Conservation (phyloP, 2,888 invertebrate genomes). For the Aphrophora alni region DNA sequence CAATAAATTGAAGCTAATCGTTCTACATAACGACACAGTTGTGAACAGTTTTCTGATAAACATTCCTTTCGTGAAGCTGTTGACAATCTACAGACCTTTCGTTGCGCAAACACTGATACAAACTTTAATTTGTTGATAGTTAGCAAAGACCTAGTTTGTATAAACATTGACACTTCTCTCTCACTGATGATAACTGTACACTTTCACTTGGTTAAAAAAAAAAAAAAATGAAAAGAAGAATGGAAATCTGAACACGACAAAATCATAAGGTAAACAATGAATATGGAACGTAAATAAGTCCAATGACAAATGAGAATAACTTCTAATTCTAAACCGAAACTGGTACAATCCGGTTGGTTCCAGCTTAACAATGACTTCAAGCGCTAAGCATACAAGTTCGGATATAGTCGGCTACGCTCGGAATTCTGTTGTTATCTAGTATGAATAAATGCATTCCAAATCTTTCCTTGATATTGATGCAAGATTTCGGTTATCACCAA, state of each 20-base stretch:
- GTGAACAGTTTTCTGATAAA: not conserved
- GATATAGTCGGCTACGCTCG: slow-evolving; percentile 35
- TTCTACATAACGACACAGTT: not conserved
- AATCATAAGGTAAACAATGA: not conserved
- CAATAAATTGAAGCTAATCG: slow-evolving; percentile 38
- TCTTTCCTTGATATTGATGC: not conserved
- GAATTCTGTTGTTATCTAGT: not conserved
- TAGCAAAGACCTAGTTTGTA: no score
- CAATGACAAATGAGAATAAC: not conserved
- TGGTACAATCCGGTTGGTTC: slow-evolving; percentile 38
- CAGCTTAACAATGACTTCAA: not conserved
- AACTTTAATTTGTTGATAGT: no score
- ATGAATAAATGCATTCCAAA: not conserved
- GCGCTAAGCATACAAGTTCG: slow-evolving; percentile 26
- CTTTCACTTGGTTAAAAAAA: not conserved
- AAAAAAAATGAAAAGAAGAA: slow-evolving; percentile 9
- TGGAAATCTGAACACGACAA: not conserved
- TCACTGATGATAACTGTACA: no score
- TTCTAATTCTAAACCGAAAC: slow-evolving; percentile 26
- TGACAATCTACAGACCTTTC: not conserved
- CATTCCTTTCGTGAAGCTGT: not conserved
- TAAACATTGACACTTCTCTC: no score
- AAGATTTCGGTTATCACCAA: no score
- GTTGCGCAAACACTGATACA: no score
- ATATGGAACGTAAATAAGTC: not conserved